Conservation (phyloP, 2,797 vertebrate genomes). For the Aeoliscus strigatus region DNA sequence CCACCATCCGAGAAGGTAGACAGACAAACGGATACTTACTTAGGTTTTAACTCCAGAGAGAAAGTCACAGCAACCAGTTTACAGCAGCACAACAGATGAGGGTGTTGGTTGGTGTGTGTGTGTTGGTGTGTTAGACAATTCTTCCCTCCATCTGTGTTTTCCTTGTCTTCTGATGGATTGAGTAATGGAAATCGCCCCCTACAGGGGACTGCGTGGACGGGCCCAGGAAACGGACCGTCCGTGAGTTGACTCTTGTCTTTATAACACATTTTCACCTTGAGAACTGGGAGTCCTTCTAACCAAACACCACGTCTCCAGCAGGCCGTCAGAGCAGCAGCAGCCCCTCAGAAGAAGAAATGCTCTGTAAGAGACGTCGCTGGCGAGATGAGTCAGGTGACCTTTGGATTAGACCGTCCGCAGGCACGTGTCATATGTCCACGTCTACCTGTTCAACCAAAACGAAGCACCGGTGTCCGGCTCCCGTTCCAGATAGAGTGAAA, state of each 20-base stretch:
- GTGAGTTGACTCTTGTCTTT: slow-evolving; percentile 58
- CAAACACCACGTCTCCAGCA: slow-evolving; percentile 17
- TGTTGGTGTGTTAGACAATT: no score
- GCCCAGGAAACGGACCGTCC: slow-evolving; percentile 52
- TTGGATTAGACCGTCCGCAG: not conserved
- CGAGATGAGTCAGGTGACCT: slow-evolving; percentile 67
- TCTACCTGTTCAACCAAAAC: slow-evolving; percentile 7
- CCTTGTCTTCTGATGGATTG: no score
- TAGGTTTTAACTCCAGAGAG: no score
- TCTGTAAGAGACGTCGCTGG: slow-evolving; percentile 69
- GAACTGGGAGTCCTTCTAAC: not conserved
- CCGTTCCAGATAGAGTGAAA: slow-evolving; percentile 60
- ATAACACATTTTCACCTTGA: not conserved
- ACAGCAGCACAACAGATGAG: no score
- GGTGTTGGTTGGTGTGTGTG: no score
- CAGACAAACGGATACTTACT: no score
- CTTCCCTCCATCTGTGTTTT: no score
- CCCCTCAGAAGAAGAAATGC: slow-evolving; percentile 62
- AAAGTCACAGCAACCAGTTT: no score
- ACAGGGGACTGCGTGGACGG: slow-evolving; percentile 76
- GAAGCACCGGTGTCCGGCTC: not conserved
- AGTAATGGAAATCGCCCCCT: no score
- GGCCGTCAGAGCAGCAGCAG: slow-evolving; percentile 63
- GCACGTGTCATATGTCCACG: slow-evolving; percentile 1
- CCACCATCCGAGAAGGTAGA: slow-evolving; percentile 82